Base-by-base conservation (phyloP, 2,888 invertebrate species). In the Scaptodrosophila latifasciaeformis region DNA sequence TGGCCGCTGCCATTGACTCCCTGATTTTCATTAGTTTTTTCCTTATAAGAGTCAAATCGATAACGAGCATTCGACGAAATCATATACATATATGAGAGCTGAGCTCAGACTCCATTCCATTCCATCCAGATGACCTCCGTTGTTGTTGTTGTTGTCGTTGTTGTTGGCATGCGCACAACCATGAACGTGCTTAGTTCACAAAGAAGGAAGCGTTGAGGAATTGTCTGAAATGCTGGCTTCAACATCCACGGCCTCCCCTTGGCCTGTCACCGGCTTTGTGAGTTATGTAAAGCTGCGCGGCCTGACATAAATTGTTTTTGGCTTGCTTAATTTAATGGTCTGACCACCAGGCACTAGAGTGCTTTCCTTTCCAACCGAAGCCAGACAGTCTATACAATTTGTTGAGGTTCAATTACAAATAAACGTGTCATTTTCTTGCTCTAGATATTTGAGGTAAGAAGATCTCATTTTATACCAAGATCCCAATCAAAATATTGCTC, bases 21-120 rank as follows among this genome's bases (percentile, higher is more conserved):
- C 76, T 81, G 75, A 80, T 82, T 76, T 76, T 76, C 76, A 76
- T 76, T 76, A 76, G 82, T 82, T 82, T 76, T 76, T 76, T 76
- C 76, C 76, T 67, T 82, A 76, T 76, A 76, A 76, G 76, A 77
- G 82, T 64, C 81, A 82, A 82, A 76, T 76, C 76, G 76, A 76
- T 76, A 76, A 76, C 76, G 70, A 76, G 76, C 76, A 82, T 76
- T 76, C 76, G 82, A 65, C 76, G 76, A 74, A 76, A 67, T 76
- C 81, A 76, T 81, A 81, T 80, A 81, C 82, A 76, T 77, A 77
- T 70, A 81, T 72, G 72, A 81, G 64, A 70, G 21, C 46, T 34
- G 6, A 34, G 7, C 21, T 12, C 15, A 7, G 15, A 35, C 35
- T 35, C 13, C 31, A n/a, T n/a, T n/a, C 10, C 12, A n/a, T 15